phyloP scores from a whole-genome alignment of 2,113 vertebrate species.

The Meriones unguiculatus region DNA sequence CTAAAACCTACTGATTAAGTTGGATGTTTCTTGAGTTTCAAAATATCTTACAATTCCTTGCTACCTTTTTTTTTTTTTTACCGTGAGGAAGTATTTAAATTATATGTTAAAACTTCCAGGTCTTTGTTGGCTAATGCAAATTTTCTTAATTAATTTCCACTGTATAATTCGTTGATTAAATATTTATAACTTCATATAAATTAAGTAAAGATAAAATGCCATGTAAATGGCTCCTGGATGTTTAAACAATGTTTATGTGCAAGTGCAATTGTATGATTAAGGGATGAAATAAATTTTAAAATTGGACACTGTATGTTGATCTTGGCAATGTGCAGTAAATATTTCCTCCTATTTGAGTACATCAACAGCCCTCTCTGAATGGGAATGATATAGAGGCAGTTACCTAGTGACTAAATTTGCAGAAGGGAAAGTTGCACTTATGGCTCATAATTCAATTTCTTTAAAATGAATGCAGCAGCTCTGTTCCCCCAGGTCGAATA shows the following conservation, averaged over 20 bases:
- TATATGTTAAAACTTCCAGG: not conserved
- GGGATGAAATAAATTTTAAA: constrained; percentile 10
- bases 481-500: not conserved
- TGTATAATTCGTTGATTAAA: not conserved
- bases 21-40: not conserved
- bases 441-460: not conserved
- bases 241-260: not conserved
- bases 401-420: not conserved
- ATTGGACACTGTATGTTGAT: not conserved
- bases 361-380: not conserved
- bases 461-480: not conserved
- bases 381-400: constrained; percentile 8
- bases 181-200: constrained; percentile 6
- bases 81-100: not conserved
- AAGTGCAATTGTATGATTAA: constrained; percentile 1
- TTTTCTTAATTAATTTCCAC: constrained; percentile 35
- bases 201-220: constrained; percentile 49
- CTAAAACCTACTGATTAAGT: not conserved
- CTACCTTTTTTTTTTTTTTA: constrained; percentile 9
- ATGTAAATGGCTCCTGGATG: constrained; percentile 35
- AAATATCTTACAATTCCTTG: constrained; percentile 24
- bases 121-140: not conserved
- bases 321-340: not conserved
- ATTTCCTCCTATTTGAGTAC: not conserved
- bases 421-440: not conserved